Evolutionary conservation across 2,888 invertebrate genomes (phyloP).

Genomic region (Cheilosia soror): DNA sequence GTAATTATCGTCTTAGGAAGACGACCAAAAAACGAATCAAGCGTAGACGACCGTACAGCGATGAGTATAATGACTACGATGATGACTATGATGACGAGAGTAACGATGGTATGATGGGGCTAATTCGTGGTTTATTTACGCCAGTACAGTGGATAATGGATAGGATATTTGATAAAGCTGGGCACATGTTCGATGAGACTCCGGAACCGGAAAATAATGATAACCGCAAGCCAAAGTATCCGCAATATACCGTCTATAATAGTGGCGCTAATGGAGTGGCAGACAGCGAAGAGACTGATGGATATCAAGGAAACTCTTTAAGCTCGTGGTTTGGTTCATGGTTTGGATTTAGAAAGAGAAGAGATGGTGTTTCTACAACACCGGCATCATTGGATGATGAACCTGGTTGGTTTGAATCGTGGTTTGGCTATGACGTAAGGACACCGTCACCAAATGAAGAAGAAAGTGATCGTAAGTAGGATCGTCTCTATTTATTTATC

Average conservation of each 20-base stretch:
- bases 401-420: constrained; percentile 81
- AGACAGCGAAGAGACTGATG: constrained; percentile 74
- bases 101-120: constrained; percentile 78
- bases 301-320: constrained; percentile 74
- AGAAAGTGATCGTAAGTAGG: constrained; percentile 79
- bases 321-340: constrained; percentile 81
- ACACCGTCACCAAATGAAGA: constrained; percentile 76
- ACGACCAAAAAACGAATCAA: constrained; percentile 57
- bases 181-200: constrained; percentile 61
- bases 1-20: constrained; percentile 43
- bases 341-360: constrained; percentile 79
- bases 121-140: constrained; percentile 81
- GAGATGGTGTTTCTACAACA: constrained; percentile 78
- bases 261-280: constrained; percentile 77
- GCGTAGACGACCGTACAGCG: constrained; percentile 77
- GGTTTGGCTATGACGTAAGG: constrained; percentile 79
- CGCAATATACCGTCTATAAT: constrained; percentile 80
- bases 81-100: constrained; percentile 76
- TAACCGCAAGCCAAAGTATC: constrained; percentile 77
- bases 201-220: constrained; percentile 58
- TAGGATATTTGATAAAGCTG: constrained; percentile 78
- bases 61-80: constrained; percentile 78
- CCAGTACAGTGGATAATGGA: constrained; percentile 81
- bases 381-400: constrained; percentile 76
- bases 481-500: background rate